Base-by-base conservation (phyloP, 2,888 invertebrate genomes). In the Troides oblongomaculatus region DNA sequence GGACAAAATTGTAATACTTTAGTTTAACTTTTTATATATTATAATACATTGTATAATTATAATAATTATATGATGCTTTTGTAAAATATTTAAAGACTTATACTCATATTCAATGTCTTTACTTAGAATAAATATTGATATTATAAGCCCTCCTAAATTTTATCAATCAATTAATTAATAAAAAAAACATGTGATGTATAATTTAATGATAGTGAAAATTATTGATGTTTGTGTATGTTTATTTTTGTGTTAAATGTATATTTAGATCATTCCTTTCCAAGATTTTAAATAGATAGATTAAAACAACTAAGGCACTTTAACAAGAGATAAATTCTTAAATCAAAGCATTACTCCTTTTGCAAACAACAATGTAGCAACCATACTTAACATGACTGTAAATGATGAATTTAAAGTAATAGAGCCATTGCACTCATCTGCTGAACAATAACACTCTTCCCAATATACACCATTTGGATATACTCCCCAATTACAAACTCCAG, bases 391-490 rank as follows among this genome's bases (percentile, higher is more conserved):
- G 25, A 87, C 69, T 17, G 74, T 67, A 10, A 84, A 1, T 1
- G 88, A 88, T 2, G 84, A 80, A 66, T 76, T 76, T 6, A 77
- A 65, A 25, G 77, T 76, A 1, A 81, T 71, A 0, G 92, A 86
- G 68, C 83, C 61, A 50, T 99, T 99, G 84, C 99, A 99, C 74
- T 96, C 96, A 81, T 99, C 98, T 71, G 95, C 94, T 0, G 97
- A 96, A 84, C 99, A 99, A 82, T 99, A 99, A 81, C 99, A 99
- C 81, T 98, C 98, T 84, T 99, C 98, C 97, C 97, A 98, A 84
- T 98, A 99, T 0, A 97, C 97, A 4, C 99, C 99, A 78, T 98
- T 98, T 74, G 97, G 96, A 77, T 97, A 95, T 68, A 99, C 97
- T 23, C 98, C 97, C 99, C 99, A 99, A 82, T 98, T 97, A 81